Base-by-base conservation (phyloP, 2,888 invertebrate genomes). In the Steinernema carpocapsae region DNA sequence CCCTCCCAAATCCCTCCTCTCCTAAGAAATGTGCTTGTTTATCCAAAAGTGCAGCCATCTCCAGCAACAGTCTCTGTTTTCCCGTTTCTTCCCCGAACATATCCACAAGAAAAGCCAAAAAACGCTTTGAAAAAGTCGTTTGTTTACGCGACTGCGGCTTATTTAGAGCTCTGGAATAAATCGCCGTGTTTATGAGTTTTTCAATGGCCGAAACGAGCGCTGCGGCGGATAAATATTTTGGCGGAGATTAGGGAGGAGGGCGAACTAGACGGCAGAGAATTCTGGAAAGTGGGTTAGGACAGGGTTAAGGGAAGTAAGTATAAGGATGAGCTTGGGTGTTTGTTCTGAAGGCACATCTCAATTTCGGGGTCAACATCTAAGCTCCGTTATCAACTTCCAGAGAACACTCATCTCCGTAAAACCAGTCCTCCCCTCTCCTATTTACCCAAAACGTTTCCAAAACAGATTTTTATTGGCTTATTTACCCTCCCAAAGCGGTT, bases 101-200 rank as follows among this genome's bases (percentile, higher is more conserved):
- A 48, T 17, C 48, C 17, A 48, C 17, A 17, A 48, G 19, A 48
- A 48, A 48, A 48, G 6, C 6, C 64, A 6, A 64, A 29, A 64
- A 32, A 7, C 32, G 64, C 14, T 14, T 19, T 14, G 48, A 17
- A 19, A 48, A 14, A 48, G 4, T 29, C 29, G 17, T 64, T 64
- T 64, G 64, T 64, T 64, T 64, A 64, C 64, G 48, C 48, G 22
- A 29, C 64, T 17, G 32, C 26, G 64, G 64, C 64, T 64, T 64
- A 64, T 32, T 64, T 52, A 52, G 64, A 17, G 64, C 64, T 22
- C 37, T 17, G 17, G 32, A 32, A 64, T 32, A 64, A 64, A 64
- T 64, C 64, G 64, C 19, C 64, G 32, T 64, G 64, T 64, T 64
- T 64, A 64, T 32, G 64, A 22, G 32, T 17, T 64, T 64, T 64